These are phyloP conservation scores for Colletes collaris DNA, from an alignment of 2,888 invertebrate genomes.

Conservation along the genomic window DNA sequence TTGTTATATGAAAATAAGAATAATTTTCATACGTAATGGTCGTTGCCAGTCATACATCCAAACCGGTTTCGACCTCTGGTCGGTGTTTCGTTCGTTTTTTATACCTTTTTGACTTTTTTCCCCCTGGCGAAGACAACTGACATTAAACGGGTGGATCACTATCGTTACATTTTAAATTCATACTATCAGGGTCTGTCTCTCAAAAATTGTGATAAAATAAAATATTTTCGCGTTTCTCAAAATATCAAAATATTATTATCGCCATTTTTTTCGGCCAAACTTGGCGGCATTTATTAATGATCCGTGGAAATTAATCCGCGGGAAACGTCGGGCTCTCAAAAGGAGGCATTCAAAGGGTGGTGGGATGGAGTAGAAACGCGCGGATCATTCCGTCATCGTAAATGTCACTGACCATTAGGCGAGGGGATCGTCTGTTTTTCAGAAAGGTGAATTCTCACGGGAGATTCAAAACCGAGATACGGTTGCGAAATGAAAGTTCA, in stretches of 20 bases:
- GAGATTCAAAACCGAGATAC: slow-evolving; percentile 40
- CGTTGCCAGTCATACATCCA: too few relatives aligned
- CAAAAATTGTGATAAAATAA: not conserved
- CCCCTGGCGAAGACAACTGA: too few relatives aligned
- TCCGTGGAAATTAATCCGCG: too few relatives aligned
- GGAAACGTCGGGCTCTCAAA: too few relatives aligned
- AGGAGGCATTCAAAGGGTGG: slow-evolving; percentile 19
- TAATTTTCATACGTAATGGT: not conserved
- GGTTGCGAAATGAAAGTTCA: slow-evolving; percentile 35
- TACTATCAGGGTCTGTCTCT: too few relatives aligned
- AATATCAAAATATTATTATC: not conserved
- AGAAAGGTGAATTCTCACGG: slow-evolving; percentile 15
- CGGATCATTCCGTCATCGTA: slow-evolving; percentile 41
- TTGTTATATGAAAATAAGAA: not conserved
- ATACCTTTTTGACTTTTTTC: too few relatives aligned
- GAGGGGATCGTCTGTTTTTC: slow-evolving; percentile 20
- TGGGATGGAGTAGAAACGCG: not conserved
- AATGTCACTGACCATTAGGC: slow-evolving; percentile 53
- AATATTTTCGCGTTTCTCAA: too few relatives aligned
- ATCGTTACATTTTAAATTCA: too few relatives aligned
- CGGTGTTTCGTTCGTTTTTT: too few relatives aligned
- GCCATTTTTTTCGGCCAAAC: not conserved
- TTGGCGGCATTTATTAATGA: too few relatives aligned
- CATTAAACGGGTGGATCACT: too few relatives aligned
- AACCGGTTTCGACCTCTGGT: too few relatives aligned